Percentiles rank a stretch among this genome's conserved stretches.
Evolutionary conservation across 2,797 vertebrate genomes (phyloP).

Genomic region (Sparidentex hasta): DNA sequence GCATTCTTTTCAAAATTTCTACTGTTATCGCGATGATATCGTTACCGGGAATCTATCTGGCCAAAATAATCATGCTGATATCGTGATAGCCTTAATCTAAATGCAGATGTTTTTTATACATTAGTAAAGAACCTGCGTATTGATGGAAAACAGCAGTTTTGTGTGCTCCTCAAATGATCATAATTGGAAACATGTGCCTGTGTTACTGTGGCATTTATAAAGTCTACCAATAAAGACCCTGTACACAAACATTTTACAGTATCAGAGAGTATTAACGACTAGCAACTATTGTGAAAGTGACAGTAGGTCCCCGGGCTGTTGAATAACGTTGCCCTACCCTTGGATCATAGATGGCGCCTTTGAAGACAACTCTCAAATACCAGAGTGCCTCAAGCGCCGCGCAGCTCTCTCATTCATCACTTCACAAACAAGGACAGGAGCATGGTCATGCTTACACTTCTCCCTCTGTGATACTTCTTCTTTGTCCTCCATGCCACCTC

Average conservation of each 20-base stretch:
- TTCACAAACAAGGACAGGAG: slow-evolving; percentile 89
- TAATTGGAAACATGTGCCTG: slow-evolving; percentile 12
- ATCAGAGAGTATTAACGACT: background rate
- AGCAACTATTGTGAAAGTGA: slow-evolving; percentile 4
- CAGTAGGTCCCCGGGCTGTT: background rate
- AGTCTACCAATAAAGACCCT: background rate
- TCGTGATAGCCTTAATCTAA: background rate
- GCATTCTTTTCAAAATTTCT: too few relatives aligned
- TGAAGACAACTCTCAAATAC: slow-evolving; percentile 88
- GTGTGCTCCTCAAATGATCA: background rate
- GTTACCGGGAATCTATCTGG: too few relatives aligned
- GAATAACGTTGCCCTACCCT: slow-evolving; percentile 15
- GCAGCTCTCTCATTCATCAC: slow-evolving; percentile 75
- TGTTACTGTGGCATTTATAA: slow-evolving; percentile 1
- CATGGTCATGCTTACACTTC: slow-evolving; percentile 90
- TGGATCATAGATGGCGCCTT: slow-evolving; percentile 51
- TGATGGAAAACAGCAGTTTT: background rate
- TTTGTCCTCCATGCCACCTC: slow-evolving; percentile 76
- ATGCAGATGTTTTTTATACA: background rate
- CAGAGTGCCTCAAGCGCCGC: slow-evolving; percentile 62
- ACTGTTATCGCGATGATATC: too few relatives aligned
- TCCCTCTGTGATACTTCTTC: slow-evolving; percentile 61
- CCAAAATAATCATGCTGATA: too few relatives aligned
- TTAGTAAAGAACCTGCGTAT: background rate
- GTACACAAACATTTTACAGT: slow-evolving; percentile 5